Evolutionary conservation across 1,140 invertebrate genomes (phyloP).

Genomic region (Drosophila insularis): DNA sequence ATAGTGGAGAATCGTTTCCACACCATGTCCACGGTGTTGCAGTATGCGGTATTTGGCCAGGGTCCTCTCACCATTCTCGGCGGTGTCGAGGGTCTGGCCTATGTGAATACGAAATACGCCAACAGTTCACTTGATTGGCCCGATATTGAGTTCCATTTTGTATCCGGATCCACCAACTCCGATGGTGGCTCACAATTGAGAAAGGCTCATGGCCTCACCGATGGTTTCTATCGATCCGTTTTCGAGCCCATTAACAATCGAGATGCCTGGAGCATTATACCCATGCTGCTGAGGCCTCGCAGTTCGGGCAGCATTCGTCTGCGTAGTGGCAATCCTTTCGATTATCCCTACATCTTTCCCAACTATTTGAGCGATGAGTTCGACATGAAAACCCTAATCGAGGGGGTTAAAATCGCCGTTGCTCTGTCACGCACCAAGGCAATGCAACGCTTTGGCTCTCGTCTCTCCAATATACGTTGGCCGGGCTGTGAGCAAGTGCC

Average conservation of each 20-base stretch:
- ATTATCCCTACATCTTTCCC: constrained; percentile 96
- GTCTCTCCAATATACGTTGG: constrained; percentile 86
- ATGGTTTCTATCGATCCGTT: constrained; percentile 88
- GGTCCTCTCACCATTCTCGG: constrained; percentile 94
- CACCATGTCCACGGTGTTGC: constrained; percentile 88
- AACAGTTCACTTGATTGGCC: constrained; percentile 93
- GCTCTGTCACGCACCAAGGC: constrained; percentile 89
- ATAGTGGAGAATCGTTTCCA: constrained; percentile 91
- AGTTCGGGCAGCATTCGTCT: constrained; percentile 91
- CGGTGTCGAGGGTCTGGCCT: constrained; percentile 94
- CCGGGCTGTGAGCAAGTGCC: constrained; percentile 88
- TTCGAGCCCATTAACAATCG: constrained; percentile 89
- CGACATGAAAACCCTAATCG: constrained; percentile 91
- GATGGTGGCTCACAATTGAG: constrained; percentile 92
- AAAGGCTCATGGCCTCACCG: constrained; percentile 90
- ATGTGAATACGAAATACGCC: constrained; percentile 94
- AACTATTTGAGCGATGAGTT: constrained; percentile 93
- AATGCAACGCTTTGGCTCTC: constrained; percentile 88
- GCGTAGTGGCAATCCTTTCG: constrained; percentile 91
- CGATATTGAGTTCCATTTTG: constrained; percentile 96
- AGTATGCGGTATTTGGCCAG: constrained; percentile 90
- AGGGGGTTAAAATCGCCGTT: constrained; percentile 91
- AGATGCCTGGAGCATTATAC: constrained; percentile 93
- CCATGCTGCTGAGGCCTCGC: constrained; percentile 91
- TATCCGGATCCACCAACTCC: constrained; percentile 94